Evolutionary conservation across 1,140 invertebrate species (phyloP).

Genomic region (Ganaspis sp.): DNA sequence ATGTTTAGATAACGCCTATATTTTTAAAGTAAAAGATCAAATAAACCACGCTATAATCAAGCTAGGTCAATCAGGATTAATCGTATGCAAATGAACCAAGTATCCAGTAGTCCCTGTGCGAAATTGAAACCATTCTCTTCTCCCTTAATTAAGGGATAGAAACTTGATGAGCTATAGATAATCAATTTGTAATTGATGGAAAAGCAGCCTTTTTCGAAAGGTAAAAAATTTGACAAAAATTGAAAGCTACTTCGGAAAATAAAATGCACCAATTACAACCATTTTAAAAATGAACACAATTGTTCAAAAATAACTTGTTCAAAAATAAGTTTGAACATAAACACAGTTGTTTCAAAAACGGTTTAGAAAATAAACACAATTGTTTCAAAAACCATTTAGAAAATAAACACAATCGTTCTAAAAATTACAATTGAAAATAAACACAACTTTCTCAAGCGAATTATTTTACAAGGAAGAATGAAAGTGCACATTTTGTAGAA

Average conservation of each 20-base stretch:
- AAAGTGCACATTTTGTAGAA: too few species aligned
- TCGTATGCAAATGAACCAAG: constrained; percentile 13
- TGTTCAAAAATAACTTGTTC: too few species aligned
- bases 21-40: background rate
- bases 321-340: too few species aligned
- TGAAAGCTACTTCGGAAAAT: background rate
- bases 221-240: background rate
- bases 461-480: too few species aligned
- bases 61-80: constrained; percentile 18
- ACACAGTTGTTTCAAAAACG: too few species aligned
- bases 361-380: too few species aligned
- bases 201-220: background rate
- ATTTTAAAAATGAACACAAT: too few species aligned
- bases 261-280: too few species aligned
- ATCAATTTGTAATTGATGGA: constrained; percentile 10
- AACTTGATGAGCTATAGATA: constrained; percentile 3
- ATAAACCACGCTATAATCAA: constrained; percentile 5
- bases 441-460: too few species aligned
- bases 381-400: too few species aligned
- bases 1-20: background rate
- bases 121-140: constrained; percentile 20
- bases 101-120: background rate
- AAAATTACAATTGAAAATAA: too few species aligned
- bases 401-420: too few species aligned
- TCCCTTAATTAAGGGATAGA: constrained; percentile 9